Evolutionary conservation across 1,140 invertebrate species (phyloP).

Genomic region (Medauroidea extradentata): DNA sequence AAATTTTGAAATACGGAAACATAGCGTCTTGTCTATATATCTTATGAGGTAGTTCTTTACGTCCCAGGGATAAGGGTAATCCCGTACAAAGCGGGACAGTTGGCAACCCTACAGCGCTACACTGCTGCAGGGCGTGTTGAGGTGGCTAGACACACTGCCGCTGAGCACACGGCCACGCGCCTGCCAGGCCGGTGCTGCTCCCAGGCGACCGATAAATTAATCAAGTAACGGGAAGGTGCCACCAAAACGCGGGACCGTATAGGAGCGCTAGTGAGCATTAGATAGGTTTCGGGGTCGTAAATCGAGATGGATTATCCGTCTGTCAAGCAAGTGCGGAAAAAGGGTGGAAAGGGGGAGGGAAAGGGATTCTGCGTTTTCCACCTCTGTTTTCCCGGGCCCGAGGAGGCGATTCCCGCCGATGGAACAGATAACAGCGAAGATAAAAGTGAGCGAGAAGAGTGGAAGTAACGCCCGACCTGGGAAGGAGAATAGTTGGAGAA

Average conservation of each 20-base stretch:
- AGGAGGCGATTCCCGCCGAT: slow-evolving; percentile 2
- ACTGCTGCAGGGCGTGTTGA: too few relatives aligned
- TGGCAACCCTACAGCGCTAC: too few relatives aligned
- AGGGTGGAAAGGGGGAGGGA: neutral
- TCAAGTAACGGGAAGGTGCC: slow-evolving; percentile 16
- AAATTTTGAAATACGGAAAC: too few relatives aligned
- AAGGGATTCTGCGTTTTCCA: neutral
- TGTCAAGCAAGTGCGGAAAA: slow-evolving; percentile 6
- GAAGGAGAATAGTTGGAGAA: neutral
- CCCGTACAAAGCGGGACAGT: too few relatives aligned
- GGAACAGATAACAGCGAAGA: neutral
- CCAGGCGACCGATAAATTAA: slow-evolving; percentile 18
- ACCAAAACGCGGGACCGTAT: slow-evolving; percentile 4
- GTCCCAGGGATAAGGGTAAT: too few relatives aligned
- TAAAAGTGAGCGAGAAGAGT: neutral
- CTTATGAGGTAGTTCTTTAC: too few relatives aligned
- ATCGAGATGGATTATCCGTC: slow-evolving; percentile 18
- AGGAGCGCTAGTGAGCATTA: slow-evolving; percentile 9
- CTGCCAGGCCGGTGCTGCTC: slow-evolving; percentile 1
- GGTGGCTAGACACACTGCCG: too few relatives aligned
- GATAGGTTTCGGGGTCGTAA: slow-evolving; percentile 12
- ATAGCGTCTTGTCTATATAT: too few relatives aligned
- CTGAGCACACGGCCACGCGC: neutral
- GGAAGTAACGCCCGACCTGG: neutral
- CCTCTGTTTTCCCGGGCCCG: neutral